Percentiles rank a stretch among this genome's conserved stretches.
These are phyloP conservation scores for Brachystomella parvula DNA, from an alignment of 1,140 invertebrate genomes.

Conservation along the genomic window DNA sequence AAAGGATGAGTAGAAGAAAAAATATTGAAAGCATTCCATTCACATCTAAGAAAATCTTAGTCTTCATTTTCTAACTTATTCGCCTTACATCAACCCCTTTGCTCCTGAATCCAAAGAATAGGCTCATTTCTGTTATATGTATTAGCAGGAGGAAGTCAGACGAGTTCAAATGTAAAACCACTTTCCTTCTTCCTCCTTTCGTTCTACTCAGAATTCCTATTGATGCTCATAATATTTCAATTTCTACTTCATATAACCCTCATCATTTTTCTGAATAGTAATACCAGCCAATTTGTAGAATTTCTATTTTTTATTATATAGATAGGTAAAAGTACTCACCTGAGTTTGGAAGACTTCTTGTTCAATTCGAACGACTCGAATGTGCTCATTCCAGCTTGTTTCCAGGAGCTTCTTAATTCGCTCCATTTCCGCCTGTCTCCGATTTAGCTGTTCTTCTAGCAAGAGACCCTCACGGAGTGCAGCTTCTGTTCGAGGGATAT, in stretches of 20 bases:
- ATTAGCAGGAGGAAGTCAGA: not conserved
- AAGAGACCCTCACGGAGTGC: conserved; percentile 50
- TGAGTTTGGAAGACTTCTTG: conserved; percentile 60
- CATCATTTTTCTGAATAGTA: no score
- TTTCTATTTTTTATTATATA: not conserved
- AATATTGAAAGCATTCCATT: no score
- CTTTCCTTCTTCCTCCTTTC: not conserved
- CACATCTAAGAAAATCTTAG: no score
- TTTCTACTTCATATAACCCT: no score
- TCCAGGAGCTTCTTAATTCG: conserved; percentile 46
- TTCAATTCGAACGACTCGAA: conserved; percentile 58
- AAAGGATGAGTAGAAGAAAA: no score
- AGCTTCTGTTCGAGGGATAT: conserved; percentile 31
- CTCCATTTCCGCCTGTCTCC: conserved; percentile 57
- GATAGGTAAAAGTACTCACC: conserved; percentile 40
- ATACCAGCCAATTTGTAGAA: not conserved
- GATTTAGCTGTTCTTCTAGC: conserved; percentile 55
- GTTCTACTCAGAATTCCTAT: not conserved
- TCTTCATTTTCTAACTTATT: no score
- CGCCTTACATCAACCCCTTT: no score
- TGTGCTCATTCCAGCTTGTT: conserved; percentile 55
- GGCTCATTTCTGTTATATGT: no score
- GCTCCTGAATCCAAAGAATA: no score
- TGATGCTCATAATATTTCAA: no score
- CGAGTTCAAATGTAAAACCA: not conserved